Evolutionary conservation across 2,888 invertebrate genomes (phyloP).

Genomic region (Germaria angustata): DNA sequence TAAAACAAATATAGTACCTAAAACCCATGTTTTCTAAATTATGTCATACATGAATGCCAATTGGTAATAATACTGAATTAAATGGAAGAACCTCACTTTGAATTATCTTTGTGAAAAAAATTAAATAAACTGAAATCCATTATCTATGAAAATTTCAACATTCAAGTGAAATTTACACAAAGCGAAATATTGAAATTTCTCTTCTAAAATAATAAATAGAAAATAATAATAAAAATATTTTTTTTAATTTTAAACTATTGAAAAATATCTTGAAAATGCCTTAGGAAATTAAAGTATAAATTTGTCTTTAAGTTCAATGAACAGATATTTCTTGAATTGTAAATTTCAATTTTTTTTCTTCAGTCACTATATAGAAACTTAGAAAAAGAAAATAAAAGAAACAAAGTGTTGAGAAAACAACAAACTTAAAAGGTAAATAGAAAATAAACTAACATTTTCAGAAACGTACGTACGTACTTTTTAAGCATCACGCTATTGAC

Average conservation of each 20-base stretch:
- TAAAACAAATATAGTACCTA: no score
- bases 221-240: slow-evolving; percentile 12
- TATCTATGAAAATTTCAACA: background rate
- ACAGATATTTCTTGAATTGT: slow-evolving; percentile 25
- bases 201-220: background rate
- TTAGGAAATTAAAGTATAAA: slow-evolving; percentile 46
- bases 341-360: background rate
- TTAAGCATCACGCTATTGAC: slow-evolving; percentile 46
- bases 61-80: no score
- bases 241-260: slow-evolving; percentile 32
- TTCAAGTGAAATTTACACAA: background rate
- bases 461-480: slow-evolving; percentile 32
- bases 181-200: slow-evolving; percentile 4
- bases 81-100: no score
- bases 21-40: no score
- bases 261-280: slow-evolving; percentile 39
- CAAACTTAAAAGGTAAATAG: slow-evolving; percentile 41
- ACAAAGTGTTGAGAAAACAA: slow-evolving; percentile 48
- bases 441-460: slow-evolving; percentile 45
- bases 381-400: background rate
- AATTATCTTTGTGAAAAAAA: no score
- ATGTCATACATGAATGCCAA: no score
- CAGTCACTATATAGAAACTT: background rate
- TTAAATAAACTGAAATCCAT: background rate
- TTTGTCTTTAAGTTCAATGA: slow-evolving; percentile 41